A percentile compares a stretch with the other conserved stretches of the same genome.
Evolutionary conservation across 2,888 invertebrate species (phyloP).

Genomic region (Nymphalis polychloros): DNA sequence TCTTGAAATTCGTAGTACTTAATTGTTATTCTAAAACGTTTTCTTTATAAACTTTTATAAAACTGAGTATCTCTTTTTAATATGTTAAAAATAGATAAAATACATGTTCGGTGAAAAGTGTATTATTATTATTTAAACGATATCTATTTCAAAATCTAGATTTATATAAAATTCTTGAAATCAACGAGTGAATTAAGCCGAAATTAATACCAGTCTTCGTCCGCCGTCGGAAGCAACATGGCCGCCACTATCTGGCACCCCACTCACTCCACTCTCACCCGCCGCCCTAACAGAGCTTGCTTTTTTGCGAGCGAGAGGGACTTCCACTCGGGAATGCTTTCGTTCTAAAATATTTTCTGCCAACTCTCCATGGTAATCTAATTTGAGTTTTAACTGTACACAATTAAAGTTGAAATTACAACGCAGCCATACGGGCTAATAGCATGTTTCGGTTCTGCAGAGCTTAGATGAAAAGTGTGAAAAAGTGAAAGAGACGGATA

Average conservation of each 20-base stretch:
- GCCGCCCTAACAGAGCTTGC: conserved; percentile 59
- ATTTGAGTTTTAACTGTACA: conserved; percentile 13
- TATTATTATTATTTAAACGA: background rate
- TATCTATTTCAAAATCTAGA: conserved; percentile 32
- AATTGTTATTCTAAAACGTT: background rate
- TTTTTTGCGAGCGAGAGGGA: conserved; percentile 82
- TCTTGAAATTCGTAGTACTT: too few species aligned
- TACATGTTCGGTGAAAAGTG: background rate
- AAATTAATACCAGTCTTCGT: conserved; percentile 79
- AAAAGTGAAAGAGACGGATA: conserved; percentile 82
- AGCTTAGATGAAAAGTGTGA: conserved; percentile 77
- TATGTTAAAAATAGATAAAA: background rate
- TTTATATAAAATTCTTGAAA: conserved; percentile 63
- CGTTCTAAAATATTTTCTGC: conserved; percentile 80
- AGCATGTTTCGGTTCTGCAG: conserved; percentile 43
- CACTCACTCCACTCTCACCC: conserved; percentile 60
- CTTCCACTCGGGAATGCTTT: conserved; percentile 75
- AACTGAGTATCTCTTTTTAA: too few species aligned
- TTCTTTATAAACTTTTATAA: background rate
- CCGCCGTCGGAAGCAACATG: conserved; percentile 75
- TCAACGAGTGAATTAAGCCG: conserved; percentile 72
- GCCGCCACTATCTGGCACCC: conserved; percentile 63
- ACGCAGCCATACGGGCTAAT: conserved; percentile 30
- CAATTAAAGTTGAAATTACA: conserved; percentile 42
- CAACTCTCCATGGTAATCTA: conserved; percentile 38